phyloP scores from a whole-genome alignment of 2,113 vertebrate species.

The Hipposideros armiger region DNA sequence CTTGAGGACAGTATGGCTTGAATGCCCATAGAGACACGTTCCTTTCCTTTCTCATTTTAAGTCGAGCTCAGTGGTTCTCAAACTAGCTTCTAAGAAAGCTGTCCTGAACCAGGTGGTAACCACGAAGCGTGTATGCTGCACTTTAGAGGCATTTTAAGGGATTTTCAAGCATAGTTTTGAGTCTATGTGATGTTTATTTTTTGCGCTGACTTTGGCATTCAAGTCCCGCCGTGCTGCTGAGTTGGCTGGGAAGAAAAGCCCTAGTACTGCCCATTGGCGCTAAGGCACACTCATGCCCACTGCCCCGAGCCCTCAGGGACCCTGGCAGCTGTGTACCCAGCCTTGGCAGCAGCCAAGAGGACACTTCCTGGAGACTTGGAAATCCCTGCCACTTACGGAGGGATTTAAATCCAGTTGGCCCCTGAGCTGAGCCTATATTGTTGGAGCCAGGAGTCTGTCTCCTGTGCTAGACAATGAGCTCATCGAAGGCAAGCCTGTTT shows the following conservation, averaged over 20 bases:
- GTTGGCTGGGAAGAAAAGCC: not conserved
- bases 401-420: not conserved
- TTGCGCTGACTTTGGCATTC: not conserved
- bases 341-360: not conserved
- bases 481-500: not conserved
- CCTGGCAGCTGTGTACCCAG: not conserved
- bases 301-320: not conserved
- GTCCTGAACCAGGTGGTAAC: not conserved
- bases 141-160: not conserved
- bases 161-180: not conserved
- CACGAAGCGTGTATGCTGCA: not conserved
- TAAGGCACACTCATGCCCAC: rapidly evolving
- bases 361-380: not conserved
- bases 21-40: not conserved
- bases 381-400: not conserved
- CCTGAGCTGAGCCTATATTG: not conserved
- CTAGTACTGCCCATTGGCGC: not conserved
- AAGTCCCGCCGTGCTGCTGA: not conserved
- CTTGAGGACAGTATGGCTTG: conserved; percentile 9
- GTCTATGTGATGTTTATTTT: not conserved
- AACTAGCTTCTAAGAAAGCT: conserved; percentile 12
- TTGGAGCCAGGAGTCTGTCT: not conserved
- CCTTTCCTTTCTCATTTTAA: not conserved
- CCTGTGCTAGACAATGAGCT: not conserved
- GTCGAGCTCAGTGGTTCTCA: not conserved